Conservation (phyloP, 2,113 vertebrate genomes). For the Balaenoptera acutorostrata region DNA sequence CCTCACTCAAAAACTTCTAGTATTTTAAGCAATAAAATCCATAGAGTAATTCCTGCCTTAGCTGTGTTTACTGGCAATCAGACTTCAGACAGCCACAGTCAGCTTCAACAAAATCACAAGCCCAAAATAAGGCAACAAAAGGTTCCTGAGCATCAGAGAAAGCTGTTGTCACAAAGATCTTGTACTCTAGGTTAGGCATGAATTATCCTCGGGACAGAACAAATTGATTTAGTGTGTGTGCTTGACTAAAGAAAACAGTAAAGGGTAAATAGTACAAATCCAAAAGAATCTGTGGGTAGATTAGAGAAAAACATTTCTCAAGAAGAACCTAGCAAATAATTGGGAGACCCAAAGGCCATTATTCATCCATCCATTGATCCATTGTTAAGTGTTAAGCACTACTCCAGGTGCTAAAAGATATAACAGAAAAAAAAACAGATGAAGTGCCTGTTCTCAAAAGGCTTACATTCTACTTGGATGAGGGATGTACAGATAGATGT, state of each 20-base stretch:
- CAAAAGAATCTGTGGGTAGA: slow-evolving; percentile 25
- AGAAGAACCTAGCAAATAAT: not conserved
- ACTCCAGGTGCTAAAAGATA: not conserved
- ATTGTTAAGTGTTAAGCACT: not conserved
- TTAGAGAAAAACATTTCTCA: slow-evolving; percentile 39
- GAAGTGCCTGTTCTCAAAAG: not conserved
- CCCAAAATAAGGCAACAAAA: slow-evolving; percentile 2
- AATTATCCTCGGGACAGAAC: slow-evolving; percentile 30
- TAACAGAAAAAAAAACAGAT: not conserved
- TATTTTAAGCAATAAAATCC: slow-evolving; percentile 26
- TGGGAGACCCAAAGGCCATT: not conserved
- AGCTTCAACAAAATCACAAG: not conserved
- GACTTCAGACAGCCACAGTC: not conserved
- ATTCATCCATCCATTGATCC: not conserved
- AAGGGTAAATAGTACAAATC: slow-evolving; percentile 42
- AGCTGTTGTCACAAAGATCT: slow-evolving; percentile 29
- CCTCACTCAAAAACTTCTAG: not conserved
- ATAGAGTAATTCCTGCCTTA: not conserved
- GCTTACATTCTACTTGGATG: not conserved
- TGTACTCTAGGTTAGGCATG: not conserved
- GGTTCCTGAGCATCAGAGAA: not conserved
- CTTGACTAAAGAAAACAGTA: slow-evolving; percentile 44
- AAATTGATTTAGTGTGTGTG: slow-evolving; percentile 51
- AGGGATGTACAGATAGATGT: not conserved
- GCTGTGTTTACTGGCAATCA: not conserved